These are phyloP conservation scores for Eremobia ochroleuca DNA, from an alignment of 2,888 invertebrate species.

Conservation along the genomic window DNA sequence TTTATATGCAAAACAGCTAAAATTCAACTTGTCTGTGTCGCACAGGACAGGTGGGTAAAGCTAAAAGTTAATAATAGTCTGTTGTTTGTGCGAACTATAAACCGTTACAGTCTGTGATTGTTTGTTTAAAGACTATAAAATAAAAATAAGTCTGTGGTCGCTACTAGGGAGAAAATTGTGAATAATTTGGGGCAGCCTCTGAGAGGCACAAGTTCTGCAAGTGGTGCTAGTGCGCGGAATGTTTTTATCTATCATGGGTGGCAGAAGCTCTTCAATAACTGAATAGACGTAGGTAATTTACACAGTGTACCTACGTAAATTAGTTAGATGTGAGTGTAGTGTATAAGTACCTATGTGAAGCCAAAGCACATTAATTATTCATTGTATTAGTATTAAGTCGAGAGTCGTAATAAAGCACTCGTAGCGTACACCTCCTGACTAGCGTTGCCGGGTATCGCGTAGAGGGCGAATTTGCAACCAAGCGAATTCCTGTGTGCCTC, in stretches of 20 bases:
- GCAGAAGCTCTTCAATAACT: not conserved
- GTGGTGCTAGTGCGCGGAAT: too few relatives aligned
- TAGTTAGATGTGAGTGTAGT: not conserved
- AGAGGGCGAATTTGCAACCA: too few relatives aligned
- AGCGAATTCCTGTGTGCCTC: too few relatives aligned
- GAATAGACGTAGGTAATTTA: not conserved
- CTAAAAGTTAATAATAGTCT: conserved; percentile 65
- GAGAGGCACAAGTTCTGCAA: conserved; percentile 12
- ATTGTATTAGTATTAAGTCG: too few relatives aligned
- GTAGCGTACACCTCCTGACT: too few relatives aligned
- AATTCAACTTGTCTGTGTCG: conserved; percentile 11
- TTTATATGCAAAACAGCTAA: conserved; percentile 35
- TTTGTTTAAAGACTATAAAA: conserved; percentile 58
- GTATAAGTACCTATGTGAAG: too few relatives aligned
- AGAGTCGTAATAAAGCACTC: too few relatives aligned
- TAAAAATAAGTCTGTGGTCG: conserved; percentile 24
- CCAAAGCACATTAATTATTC: too few relatives aligned
- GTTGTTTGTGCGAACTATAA: conserved; percentile 63
- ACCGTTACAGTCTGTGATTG: conserved; percentile 58
- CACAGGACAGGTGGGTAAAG: conserved; percentile 36
- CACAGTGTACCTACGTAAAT: too few relatives aligned
- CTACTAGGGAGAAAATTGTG: not conserved
- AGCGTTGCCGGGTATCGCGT: too few relatives aligned
- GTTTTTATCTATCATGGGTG: not conserved
- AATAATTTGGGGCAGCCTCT: conserved; percentile 26